A percentile compares a stretch with the other conserved stretches of the same genome.
Conservation (phyloP, 2,888 invertebrate species). For the Neoaliturus tenellus region DNA sequence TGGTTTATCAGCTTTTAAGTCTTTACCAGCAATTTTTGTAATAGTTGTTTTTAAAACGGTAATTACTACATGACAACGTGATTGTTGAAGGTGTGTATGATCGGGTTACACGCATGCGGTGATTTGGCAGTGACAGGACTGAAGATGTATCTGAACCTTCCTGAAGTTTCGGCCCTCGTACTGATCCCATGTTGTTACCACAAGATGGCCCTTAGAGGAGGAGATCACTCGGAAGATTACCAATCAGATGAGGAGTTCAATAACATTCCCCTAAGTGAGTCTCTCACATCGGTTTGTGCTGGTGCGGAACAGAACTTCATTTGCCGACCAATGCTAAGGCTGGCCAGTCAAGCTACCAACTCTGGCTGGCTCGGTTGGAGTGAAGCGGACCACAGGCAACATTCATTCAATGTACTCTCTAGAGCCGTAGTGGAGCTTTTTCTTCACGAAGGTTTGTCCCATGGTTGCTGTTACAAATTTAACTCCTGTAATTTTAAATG, state of each 20-base stretch:
- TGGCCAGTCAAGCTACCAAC: constrained; percentile 33
- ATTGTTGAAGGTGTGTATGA: constrained; percentile 36
- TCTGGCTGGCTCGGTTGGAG: constrained; percentile 31
- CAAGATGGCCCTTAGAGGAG: constrained; percentile 35
- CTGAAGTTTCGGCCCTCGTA: constrained; percentile 45
- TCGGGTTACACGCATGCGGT: constrained; percentile 50
- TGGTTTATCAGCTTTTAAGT: neutral
- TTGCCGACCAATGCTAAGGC: constrained; percentile 19
- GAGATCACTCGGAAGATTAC: neutral
- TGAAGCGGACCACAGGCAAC: constrained; percentile 17
- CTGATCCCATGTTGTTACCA: constrained; percentile 52
- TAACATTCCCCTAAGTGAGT: constrained; percentile 34
- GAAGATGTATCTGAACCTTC: constrained; percentile 23
- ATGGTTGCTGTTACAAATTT: too few species aligned
- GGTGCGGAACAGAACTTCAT: neutral
- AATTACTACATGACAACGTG: too few species aligned
- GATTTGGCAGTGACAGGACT: constrained; percentile 41
- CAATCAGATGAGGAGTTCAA: neutral
- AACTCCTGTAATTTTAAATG: too few species aligned
- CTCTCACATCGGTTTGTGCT: neutral
- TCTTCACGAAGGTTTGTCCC: constrained; percentile 11
- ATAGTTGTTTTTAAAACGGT: too few species aligned
- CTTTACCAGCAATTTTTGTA: neutral
- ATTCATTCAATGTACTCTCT: constrained; percentile 44
- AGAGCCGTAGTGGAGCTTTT: constrained; percentile 41